Evolutionary conservation across 2,888 invertebrate species (phyloP), one percentile per base, ranked within the genome.

Genomic region (Steromphala cineraria): DNA sequence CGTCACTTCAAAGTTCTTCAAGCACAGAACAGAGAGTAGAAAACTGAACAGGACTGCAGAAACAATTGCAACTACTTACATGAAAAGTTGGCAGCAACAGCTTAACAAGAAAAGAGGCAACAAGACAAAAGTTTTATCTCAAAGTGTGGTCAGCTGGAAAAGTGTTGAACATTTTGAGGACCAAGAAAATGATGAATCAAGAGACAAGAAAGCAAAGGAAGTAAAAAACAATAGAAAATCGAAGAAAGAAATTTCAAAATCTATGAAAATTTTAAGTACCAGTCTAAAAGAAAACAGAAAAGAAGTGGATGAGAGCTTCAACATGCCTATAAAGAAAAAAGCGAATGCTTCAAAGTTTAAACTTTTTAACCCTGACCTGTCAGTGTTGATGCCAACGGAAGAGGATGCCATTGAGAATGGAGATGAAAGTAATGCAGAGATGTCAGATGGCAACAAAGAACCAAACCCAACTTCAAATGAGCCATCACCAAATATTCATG

Each of bases 51-150:
- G 17, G 36, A 71, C 19, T n/a, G 28, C 71, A 36, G 71, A 71
- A 36, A 40, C 71, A 19, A 71, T 71, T 7, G 71, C 71, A 71
- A 71, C 71, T 40, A 71, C 28, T 71, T 71, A 71, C 71, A 71
- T 71, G 71, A 71, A 71, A 31, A 71, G 36, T 17, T 71, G 71
- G 71, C 71, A 71, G 28, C 36, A 71, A 19, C 28, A 71, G n/a
- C 19, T 71, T 2, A 71, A 31, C 36, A 71, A 71, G 40, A 40
- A 40, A 19, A 36, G n/a, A 10, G 71, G 71, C 13, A 46, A 10
- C 46, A 71, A 71, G 19, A 31, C 71, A 3, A 19, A 15, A 40
- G 40, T 71, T n/a, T 36, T 71, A 40, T 71, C 71, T 31, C 71
- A 71, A 31, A 40, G 71, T 19, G 19, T 31, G 19, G 36, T 19